These are phyloP conservation scores for Orchesellides sinensis DNA, from an alignment of 2,888 invertebrate genomes.

Conservation along the genomic window DNA sequence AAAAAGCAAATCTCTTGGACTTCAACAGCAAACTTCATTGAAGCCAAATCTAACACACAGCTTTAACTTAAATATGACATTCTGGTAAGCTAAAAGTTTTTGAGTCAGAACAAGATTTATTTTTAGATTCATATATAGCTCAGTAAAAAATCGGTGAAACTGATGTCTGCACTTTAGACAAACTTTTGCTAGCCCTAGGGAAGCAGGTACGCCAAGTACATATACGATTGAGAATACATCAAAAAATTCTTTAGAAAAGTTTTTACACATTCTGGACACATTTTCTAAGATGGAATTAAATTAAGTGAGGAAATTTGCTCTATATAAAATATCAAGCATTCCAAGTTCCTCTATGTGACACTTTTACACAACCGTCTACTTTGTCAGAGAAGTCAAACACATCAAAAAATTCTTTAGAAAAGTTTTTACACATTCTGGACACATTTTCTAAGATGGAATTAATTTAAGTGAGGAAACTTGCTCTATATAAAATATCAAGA, in stretches of 20 bases:
- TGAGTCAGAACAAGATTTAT: conserved; percentile 35
- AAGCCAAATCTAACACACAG: background rate
- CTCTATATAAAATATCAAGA: background rate
- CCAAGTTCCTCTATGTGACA: background rate
- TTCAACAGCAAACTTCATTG: conserved; percentile 14
- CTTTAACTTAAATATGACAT: conserved; percentile 26
- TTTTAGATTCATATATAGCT: conserved; percentile 26
- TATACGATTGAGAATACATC: background rate
- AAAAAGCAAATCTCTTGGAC: too few relatives aligned
- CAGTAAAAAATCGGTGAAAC: background rate
- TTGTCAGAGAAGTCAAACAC: too few relatives aligned
- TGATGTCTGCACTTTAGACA: background rate
- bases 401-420: background rate
- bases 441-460: conserved; percentile 35
- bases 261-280: conserved; percentile 46
- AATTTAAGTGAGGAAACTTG: conserved; percentile 27
- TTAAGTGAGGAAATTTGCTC: conserved; percentile 20
- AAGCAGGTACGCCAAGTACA: too few relatives aligned
- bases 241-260: background rate
- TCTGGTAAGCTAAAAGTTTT: conserved; percentile 49
- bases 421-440: conserved; percentile 38
- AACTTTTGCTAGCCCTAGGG: too few relatives aligned
- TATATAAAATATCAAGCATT: background rate
- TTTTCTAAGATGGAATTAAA: conserved; percentile 32
- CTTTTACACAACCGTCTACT: background rate